These are phyloP conservation scores for Sitodiplosis mosellana DNA, from an alignment of 1,140 invertebrate species.

Conservation along the genomic window DNA sequence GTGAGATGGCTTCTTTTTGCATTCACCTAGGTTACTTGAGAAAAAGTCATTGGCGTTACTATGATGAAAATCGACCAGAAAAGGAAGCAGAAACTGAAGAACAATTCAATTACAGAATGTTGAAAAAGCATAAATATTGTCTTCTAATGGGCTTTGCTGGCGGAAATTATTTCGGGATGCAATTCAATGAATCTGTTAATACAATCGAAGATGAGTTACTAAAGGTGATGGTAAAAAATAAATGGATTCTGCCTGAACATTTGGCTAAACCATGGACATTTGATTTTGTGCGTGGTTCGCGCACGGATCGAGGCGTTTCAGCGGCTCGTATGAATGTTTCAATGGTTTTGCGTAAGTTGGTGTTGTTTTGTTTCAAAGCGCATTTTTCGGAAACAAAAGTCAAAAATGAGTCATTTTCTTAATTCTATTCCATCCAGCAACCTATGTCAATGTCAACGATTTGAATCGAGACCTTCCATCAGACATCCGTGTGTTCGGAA, in stretches of 20 bases:
- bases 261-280: conserved; percentile 56
- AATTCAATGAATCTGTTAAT: conserved; percentile 63
- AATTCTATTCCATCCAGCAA: conserved; percentile 28
- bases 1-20: too few species aligned
- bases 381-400: too few species aligned
- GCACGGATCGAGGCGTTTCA: conserved; percentile 94
- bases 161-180: conserved; percentile 85
- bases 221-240: conserved; percentile 55
- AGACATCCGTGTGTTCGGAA: conserved; percentile 69
- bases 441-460: conserved; percentile 41
- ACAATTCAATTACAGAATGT: too few species aligned
- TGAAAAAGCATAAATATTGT: conserved; percentile 40
- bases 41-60: too few species aligned
- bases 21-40: too few species aligned
- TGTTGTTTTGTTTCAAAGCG: conserved; percentile 4
- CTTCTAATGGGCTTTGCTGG: conserved; percentile 78
- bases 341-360: conserved; percentile 63
- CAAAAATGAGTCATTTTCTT: too few species aligned
- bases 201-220: conserved; percentile 88
- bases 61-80: too few species aligned
- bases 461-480: conserved; percentile 70
- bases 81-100: too few species aligned
- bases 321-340: conserved; percentile 88
- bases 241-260: conserved; percentile 58
- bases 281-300: conserved; percentile 82